phyloP scores from a whole-genome alignment of 1,140 invertebrate species.

The Lamellibrachia luymesi region DNA sequence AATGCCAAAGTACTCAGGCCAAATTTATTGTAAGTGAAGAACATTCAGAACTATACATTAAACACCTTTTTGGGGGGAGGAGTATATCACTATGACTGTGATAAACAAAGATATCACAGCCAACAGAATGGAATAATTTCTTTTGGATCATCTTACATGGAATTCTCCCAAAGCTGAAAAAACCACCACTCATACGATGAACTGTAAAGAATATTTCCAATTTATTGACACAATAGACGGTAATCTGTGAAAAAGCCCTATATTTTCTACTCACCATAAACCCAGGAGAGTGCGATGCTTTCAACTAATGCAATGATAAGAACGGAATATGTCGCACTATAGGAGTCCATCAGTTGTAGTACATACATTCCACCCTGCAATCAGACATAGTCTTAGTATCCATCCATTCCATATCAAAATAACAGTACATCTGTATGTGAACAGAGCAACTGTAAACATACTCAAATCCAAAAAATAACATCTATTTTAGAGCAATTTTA shows the following conservation, averaged over 20 bases:
- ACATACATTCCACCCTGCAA: slow-evolving; percentile 49
- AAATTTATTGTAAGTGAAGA: too few species aligned
- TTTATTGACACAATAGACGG: not conserved
- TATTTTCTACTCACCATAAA: slow-evolving; percentile 34
- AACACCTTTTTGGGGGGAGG: too few species aligned
- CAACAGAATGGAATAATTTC: too few species aligned
- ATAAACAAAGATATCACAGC: too few species aligned
- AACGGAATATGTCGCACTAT: slow-evolving; percentile 22
- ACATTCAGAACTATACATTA: too few species aligned
- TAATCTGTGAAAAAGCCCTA: not conserved
- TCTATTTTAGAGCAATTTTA: too few species aligned
- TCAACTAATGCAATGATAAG: slow-evolving; percentile 24
- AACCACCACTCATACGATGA: too few species aligned
- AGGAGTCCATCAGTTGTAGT: slow-evolving; percentile 24
- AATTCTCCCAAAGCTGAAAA: too few species aligned
- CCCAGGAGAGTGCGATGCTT: slow-evolving; percentile 22
- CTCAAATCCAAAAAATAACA: too few species aligned
- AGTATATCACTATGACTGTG: too few species aligned
- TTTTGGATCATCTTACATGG: too few species aligned
- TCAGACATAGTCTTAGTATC: slow-evolving; percentile 8
- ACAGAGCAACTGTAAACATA: not conserved
- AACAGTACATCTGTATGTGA: not conserved
- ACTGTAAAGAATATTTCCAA: not conserved
- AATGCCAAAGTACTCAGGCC: not conserved
- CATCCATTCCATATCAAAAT: slow-evolving; percentile 18